Evolutionary conservation across 2,888 invertebrate genomes (phyloP).

Genomic region (Nemotelus nigrinus): DNA sequence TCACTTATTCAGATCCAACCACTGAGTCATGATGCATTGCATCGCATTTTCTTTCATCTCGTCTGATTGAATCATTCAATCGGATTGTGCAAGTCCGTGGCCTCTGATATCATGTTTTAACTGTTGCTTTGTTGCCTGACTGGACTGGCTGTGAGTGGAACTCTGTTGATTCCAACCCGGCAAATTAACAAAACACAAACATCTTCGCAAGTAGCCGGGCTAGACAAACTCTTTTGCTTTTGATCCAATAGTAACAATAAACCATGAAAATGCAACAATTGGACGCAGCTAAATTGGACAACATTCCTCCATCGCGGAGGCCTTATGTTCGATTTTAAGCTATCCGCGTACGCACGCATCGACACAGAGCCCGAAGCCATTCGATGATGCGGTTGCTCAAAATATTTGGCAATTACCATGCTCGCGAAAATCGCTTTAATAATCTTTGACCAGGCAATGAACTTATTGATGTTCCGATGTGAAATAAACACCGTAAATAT

Average conservation of each 20-base stretch:
- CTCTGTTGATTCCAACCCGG: background rate
- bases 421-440: too few species aligned
- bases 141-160: too few species aligned
- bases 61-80: slow-evolving; percentile 11
- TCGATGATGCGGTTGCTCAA: background rate
- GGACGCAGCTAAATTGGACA: slow-evolving; percentile 22
- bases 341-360: background rate
- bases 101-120: background rate
- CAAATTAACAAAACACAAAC: background rate
- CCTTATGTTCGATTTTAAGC: background rate
- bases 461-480: too few species aligned
- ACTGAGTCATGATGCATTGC: background rate
- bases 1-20: too few species aligned
- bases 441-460: too few species aligned
- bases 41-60: background rate
- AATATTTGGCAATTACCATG: background rate
- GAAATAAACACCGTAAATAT: too few species aligned
- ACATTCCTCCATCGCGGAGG: background rate
- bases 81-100: slow-evolving; percentile 24
- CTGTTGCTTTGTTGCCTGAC: background rate
- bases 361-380: too few species aligned
- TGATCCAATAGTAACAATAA: slow-evolving; percentile 9
- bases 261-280: slow-evolving; percentile 34
- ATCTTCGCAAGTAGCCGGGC: slow-evolving; percentile 1
- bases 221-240: slow-evolving; percentile 17